Evolutionary conservation across 2,888 invertebrate species (phyloP), one percentile per base, ranked within the genome.

Genomic region (Mythimna vitellina): DNA sequence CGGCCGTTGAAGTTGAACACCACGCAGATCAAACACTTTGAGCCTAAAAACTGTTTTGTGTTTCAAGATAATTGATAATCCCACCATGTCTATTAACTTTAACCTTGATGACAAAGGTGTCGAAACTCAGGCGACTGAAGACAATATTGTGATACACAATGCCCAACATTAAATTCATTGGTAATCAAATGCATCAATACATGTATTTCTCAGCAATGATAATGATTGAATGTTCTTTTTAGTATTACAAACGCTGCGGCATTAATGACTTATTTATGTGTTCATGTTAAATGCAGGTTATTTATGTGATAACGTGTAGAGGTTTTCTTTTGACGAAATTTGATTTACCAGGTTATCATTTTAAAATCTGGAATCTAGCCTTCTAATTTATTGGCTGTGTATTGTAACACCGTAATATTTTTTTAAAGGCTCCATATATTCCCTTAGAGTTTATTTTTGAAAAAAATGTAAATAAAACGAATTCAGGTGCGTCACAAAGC

Each of bases 21-120:
- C 92, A 90, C 60, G 86, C 87, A 8, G 95, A 95, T 58, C 92
- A 92, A 80, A 78, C 92, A 57, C 93, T 96, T 84, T 95, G 94
- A 95, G 91, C 82, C 67, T 86, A 89, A 78, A 54, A 65, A 54
- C 25, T 81, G 83, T 84, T 85, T 83, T 83, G 71, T 76, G 75
- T 86, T 84, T 67, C 53, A 79, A 66, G 54, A 78, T 51, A 60
- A 84, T 78, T 87, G 57, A 78, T 51, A 60, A 84, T 78, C 88
- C 87, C 83, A 87, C 87, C 84, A 73, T 74, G 65, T 70, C 73
- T 73, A 29, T 49, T 78, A 70, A 68, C 65, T 72, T 63, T 66
- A 75, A 78, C 53, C 49, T 78, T 70, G 62, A 17, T 62, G 73
- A 70, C 10, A 73, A 65, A 32, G 61, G 62, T 69, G 65, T 70